Percentiles rank a stretch among this genome's conserved stretches.
phyloP scores from a whole-genome alignment of 2,797 vertebrate genomes.

The Poliocrania exsul region DNA sequence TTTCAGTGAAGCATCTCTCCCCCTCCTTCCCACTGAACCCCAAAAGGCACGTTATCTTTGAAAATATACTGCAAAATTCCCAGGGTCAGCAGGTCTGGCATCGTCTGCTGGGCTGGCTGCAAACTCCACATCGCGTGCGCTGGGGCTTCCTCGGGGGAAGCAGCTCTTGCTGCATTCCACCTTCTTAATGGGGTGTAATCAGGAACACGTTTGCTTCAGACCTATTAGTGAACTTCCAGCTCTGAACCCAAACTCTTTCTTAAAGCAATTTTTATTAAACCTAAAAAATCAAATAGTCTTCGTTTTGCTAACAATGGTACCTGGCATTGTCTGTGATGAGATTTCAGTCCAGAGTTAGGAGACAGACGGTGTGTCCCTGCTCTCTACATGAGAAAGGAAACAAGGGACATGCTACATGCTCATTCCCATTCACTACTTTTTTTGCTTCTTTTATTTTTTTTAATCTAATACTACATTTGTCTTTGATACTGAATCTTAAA shows the following conservation, averaged over 20 bases:
- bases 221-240: conserved; percentile 65
- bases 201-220: conserved; percentile 75
- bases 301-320: conserved; percentile 15
- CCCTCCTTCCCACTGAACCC: conserved; percentile 43
- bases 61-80: conserved; percentile 27
- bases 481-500: neutral
- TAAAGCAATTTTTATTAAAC: conserved; percentile 55
- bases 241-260: conserved; percentile 42
- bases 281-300: conserved; percentile 39
- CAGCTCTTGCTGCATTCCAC: conserved; percentile 62
- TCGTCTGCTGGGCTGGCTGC: conserved; percentile 36
- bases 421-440: neutral
- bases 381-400: neutral
- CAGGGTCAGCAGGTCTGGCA: conserved; percentile 52
- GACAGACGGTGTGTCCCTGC: neutral
- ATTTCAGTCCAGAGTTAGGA: conserved; percentile 37
- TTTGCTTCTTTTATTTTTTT: neutral
- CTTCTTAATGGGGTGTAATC: conserved; percentile 79
- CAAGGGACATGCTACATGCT: neutral
- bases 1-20: neutral
- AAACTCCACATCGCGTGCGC: conserved; percentile 47
- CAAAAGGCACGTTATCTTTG: conserved; percentile 54
- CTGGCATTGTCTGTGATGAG: conserved; percentile 41
- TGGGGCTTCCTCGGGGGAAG: conserved; percentile 66
- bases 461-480: neutral